Evolutionary conservation across 1,140 invertebrate genomes (phyloP).

Genomic region (Aphis craccivora): DNA sequence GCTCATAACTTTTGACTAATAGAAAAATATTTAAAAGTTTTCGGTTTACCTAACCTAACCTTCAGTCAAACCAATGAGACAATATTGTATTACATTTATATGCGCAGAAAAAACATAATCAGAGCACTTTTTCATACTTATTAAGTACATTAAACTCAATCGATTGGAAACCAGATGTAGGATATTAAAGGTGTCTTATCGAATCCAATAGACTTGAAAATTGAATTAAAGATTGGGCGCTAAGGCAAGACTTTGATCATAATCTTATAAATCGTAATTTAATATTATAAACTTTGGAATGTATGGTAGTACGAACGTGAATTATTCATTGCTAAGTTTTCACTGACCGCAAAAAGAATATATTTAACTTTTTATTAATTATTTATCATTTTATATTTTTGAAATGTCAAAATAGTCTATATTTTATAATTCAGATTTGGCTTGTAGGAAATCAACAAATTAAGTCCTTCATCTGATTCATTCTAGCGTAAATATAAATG

Average conservation of each 20-base stretch:
- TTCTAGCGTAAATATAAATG: constrained; percentile 18
- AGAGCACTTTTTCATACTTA: neutral
- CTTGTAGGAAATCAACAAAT: neutral
- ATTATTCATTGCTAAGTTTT: neutral
- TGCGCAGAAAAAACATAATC: neutral
- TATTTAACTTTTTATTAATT: neutral
- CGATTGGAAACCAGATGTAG: constrained; percentile 7
- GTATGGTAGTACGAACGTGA: neutral
- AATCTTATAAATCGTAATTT: neutral
- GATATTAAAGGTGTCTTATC: neutral
- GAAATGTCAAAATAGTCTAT: neutral
- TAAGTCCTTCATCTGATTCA: neutral
- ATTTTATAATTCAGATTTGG: neutral
- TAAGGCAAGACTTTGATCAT: neutral
- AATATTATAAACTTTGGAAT: neutral
- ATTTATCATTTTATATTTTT: neutral
- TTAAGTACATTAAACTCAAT: neutral
- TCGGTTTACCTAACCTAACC: too few relatives aligned
- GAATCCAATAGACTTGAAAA: neutral
- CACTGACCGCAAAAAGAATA: neutral
- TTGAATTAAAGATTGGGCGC: neutral
- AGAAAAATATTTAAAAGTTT: neutral
- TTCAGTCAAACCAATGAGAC: neutral
- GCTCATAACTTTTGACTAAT: neutral
- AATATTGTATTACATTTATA: neutral